Percentiles rank a stretch among this genome's conserved stretches.
These are phyloP conservation scores for Candoia aspera DNA, from an alignment of 2,113 vertebrate species.

Conservation along the genomic window DNA sequence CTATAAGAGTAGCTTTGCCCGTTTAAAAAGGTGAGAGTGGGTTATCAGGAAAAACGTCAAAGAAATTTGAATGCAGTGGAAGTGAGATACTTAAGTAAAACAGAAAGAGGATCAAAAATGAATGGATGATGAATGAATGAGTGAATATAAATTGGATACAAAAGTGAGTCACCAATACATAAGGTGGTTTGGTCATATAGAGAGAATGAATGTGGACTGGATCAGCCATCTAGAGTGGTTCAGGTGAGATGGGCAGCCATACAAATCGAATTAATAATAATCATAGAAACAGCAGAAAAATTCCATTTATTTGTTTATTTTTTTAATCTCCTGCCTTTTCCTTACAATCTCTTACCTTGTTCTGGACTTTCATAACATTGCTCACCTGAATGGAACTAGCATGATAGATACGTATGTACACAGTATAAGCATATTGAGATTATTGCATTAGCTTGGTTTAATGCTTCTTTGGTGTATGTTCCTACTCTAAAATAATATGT, in stretches of 20 bases:
- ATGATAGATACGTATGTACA: neutral
- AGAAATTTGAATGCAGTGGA: neutral
- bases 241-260: neutral
- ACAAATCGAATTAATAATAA: neutral
- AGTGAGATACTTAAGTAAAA: neutral
- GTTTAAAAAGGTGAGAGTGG: neutral
- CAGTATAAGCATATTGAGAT: neutral
- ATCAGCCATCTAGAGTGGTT: neutral
- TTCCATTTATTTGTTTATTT: neutral
- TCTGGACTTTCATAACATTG: neutral
- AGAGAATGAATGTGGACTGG: neutral
- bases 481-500: neutral
- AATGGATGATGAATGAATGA: neutral
- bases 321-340: neutral
- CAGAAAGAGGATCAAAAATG: neutral
- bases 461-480: neutral
- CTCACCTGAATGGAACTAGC: neutral
- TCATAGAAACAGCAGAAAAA: neutral
- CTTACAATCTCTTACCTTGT: neutral
- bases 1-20: neutral
- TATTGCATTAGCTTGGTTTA: neutral
- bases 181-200: neutral
- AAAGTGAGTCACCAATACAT: neutral
- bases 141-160: neutral
- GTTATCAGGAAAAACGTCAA: neutral